Base-by-base conservation (phyloP, 2,113 vertebrate genomes). In the Lagopus leucura region DNA sequence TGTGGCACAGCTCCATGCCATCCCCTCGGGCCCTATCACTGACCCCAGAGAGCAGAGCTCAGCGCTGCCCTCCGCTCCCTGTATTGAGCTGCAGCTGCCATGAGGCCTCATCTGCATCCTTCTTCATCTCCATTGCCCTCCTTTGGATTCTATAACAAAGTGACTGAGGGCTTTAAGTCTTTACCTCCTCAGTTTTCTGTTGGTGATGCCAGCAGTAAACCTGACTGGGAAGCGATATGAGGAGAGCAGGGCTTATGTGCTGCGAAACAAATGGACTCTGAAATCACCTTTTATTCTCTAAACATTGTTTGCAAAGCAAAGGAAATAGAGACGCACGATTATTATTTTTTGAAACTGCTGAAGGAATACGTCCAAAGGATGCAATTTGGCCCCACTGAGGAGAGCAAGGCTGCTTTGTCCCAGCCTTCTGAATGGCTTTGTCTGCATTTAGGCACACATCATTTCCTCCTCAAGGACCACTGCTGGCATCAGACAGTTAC, bases 391-490 rank as follows among this genome's bases (percentile, higher is more conserved):
- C 96, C 95, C 89, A 55, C 92, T 48, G 50, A 74, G 79, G 95
- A 95, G 93, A 96, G 74, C 69, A 48, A 93, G 90, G 86, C 96
- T 89, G 91, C 96, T 95, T 94, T 96, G 94, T 96, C 91, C 91
- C 96, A 95, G 92, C 36, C 65, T 50, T 84, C 97, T 96, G 96
- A 98, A 98, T 96, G 94, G 97, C 97, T 98, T 95, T 96, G 97
- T 94, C 97, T 97, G 97, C 97, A 94, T 96, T 98, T 98, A 98
- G 98, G 97, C 97, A 98, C 97, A 97, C 92, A 96, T 96, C 97
- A 98, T 98, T 98, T 97, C 98, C 97, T 93, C 94, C 94, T 97
- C 96, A 97, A 97, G 97, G 97, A 97, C 97, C 97, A 86, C 94
- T 82, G 90, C 95, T 25, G 40, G 95, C 95, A 95, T 96, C 89